Evolutionary conservation across 2,888 invertebrate genomes (phyloP), one percentile per base, ranked within the genome.

Genomic region (Orthosia gracilis): DNA sequence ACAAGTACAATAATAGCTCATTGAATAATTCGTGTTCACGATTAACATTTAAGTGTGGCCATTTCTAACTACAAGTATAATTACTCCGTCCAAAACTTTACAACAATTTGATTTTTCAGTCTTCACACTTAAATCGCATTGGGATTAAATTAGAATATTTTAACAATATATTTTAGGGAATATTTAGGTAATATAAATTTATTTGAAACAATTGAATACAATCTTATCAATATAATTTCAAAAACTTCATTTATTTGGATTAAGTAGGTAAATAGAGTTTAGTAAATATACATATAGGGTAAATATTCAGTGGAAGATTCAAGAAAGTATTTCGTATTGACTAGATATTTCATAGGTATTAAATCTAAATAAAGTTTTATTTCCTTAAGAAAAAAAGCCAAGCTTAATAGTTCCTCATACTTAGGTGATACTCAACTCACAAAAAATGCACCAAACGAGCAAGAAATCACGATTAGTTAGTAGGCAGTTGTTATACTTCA

Each of bases 1-100:
- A 70, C 45, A 61, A n/a, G n/a, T 54, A 90, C 85, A 88, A 87
- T 88, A 86, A 85, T 83, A 90, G 89, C 87, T 90, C 89, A 85
- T 90, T 88, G 83, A 85, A 86, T 91, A 91, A 90, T 91, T 91
- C 88, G 90, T 92, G 87, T 87, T 87, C 84, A 88, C 86, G 79
- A 85, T 85, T 82, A 87, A 90, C 82, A 88, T 84, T 86, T 82
- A 86, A 73, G 78, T 85, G 78, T 82, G 84, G 78, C 85, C 88
- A 82, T 86, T 85, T 86, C 88, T 87, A 87, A 89, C 88, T 82
- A 88, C 85, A 85, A 86, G 88, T 88, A 87, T 85, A 85, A 80
- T 83, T 87, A 87, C 83, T 87, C 82, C 85, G 76, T 86, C 76
- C 85, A 83, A 83, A 83, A 80, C 73, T 75, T 85, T 86, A 85